These are phyloP conservation scores for Trachelus troglodyta DNA, from an alignment of 2,888 invertebrate species.

Conservation along the genomic window DNA sequence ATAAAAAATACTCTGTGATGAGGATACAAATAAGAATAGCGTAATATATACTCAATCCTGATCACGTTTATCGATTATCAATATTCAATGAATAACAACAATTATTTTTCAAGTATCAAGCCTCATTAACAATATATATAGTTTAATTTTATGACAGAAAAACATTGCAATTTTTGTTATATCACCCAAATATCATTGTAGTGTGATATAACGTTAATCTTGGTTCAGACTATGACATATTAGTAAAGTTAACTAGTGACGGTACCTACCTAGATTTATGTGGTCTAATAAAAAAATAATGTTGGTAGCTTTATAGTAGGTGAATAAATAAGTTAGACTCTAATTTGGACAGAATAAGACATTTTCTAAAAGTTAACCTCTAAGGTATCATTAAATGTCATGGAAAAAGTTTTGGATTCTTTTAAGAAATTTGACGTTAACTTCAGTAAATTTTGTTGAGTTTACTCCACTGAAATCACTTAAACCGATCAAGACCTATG, in stretches of 20 bases:
- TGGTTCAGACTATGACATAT: not conserved
- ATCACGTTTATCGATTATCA: not conserved
- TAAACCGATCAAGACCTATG: too few species aligned
- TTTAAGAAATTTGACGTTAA: too few species aligned
- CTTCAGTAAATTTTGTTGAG: too few species aligned
- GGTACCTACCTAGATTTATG: not conserved
- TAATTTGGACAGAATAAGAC: not conserved
- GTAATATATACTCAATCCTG: not conserved
- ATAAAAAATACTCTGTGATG: not conserved
- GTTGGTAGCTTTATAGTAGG: not conserved
- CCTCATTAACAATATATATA: not conserved
- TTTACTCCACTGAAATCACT: too few species aligned
- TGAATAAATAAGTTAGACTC: not conserved
- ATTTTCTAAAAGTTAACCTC: too few species aligned
- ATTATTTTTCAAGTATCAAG: not conserved
- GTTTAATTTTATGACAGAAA: not conserved
- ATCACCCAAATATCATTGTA: not conserved
- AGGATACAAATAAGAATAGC: not conserved
- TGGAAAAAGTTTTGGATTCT: too few species aligned
- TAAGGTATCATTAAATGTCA: too few species aligned
- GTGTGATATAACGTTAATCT: not conserved
- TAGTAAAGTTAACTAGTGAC: not conserved
- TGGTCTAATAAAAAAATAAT: not conserved
- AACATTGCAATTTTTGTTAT: not conserved
- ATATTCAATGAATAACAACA: not conserved